Conservation (phyloP, 2,888 invertebrate species). For the Caenorhabditis japonica region DNA sequence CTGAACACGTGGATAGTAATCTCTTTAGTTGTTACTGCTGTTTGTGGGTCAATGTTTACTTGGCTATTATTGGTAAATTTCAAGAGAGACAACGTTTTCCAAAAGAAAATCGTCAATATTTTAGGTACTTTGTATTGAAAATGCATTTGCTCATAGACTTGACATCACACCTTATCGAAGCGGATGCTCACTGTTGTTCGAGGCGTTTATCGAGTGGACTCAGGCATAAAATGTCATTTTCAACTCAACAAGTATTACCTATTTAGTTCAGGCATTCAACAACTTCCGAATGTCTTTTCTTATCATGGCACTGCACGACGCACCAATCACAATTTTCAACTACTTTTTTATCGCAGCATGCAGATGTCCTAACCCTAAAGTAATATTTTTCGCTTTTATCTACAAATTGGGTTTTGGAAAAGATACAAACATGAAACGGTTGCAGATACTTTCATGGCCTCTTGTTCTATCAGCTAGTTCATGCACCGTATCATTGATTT, state of each 20-base stretch:
- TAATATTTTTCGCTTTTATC: constrained; percentile 46
- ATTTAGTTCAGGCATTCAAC: constrained; percentile 70
- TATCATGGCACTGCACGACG: constrained; percentile 75
- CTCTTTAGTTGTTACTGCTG: constrained; percentile 61
- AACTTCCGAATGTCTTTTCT: constrained; percentile 77
- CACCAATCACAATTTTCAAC: constrained; percentile 75
- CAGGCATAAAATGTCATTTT: constrained; percentile 54
- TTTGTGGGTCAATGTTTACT: constrained; percentile 74
- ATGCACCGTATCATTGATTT: constrained; percentile 67
- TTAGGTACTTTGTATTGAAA: constrained; percentile 77
- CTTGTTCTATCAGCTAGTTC: constrained; percentile 70
- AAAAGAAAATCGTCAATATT: background rate
- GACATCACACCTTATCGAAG: constrained; percentile 74
- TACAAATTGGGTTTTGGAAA: constrained; percentile 7
- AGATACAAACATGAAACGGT: constrained; percentile 25
- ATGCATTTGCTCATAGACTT: constrained; percentile 76
- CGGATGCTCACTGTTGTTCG: constrained; percentile 73
- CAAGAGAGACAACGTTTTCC: background rate
- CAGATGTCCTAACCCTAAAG: constrained; percentile 72
- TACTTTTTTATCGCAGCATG: constrained; percentile 76
- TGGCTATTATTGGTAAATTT: constrained; percentile 69
- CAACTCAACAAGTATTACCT: background rate
- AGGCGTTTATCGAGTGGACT: constrained; percentile 75
- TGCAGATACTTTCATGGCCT: constrained; percentile 71
- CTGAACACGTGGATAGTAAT: constrained; percentile 72